Evolutionary conservation across 2,888 invertebrate species (phyloP), one percentile per base, ranked within the genome.

Genomic region (Orthosia gothica): DNA sequence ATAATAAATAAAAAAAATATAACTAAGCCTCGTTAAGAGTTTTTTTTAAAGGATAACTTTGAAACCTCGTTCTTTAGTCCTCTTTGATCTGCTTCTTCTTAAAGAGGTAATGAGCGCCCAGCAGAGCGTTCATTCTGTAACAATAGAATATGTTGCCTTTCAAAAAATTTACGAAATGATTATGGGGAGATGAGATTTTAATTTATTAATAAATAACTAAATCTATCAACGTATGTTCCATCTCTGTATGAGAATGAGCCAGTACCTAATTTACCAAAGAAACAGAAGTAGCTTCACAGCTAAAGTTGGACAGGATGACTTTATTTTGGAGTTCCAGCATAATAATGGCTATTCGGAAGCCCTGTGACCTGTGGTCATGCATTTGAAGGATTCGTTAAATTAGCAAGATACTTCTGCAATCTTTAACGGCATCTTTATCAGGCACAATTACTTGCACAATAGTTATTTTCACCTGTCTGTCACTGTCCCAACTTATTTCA

Each of bases 81-180:
- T 91, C 87, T 88, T 90, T 91, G 59, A 81, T 79, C 85, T 89
- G 84, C 86, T 91, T 93, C 92, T 92, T 94, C 92, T 91, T 94
- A 80, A 95, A 91, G 87, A 95, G 90, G 90, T 92, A 94, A 93
- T 94, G 95, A 94, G 93, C 92, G 89, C 95, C 94, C 67, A 91
- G 74, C 58, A 94, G 67, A 74, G 93, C 94, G 87, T 93, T 95
- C 96, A 95, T 90, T 94, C 96, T 96, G 96, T 32, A 96, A 96
- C 90, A 92, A 88, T 65, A 79, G 45, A 81, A 75, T 58, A 75
- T n/a, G 23, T 55, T 55, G 26, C 45, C 67, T 20, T 40, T 83
- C 55, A 84, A 45, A 55, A 50, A 0, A 59, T 15, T 55, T 49
- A 20, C 9, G 13, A 13, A 23, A 58, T 0, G 2, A 5, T 23